Base-by-base conservation (phyloP, 1,140 invertebrate species). In the Muscidifurax raptorellus region DNA sequence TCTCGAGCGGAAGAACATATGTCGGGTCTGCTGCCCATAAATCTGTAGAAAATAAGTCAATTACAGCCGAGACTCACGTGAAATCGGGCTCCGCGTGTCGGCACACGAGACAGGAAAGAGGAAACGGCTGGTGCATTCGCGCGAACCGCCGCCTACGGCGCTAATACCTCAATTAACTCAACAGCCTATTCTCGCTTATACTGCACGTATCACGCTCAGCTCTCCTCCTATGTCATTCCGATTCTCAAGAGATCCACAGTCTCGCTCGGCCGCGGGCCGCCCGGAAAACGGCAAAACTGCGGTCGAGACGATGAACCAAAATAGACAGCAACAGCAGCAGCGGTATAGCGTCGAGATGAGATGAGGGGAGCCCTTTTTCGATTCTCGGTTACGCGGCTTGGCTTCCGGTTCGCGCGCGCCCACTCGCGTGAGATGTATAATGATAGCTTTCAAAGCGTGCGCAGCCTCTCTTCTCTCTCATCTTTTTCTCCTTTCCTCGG, bases 31-130 rank as follows among this genome's bases (percentile, higher is more conserved):
- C 1, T 69, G 9, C 52, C 4, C 44, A 78, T 78, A 74, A 80
- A 67, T 80, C 72, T 71, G 12, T 25, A 85, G 72, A 76, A 81
- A 85, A 80, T 85, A 85, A 85, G 78, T 85, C 83, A 85, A 85
- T 81, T 85, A 81, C 59, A 13, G 64, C 6, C 47, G 66, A 15
- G 25, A 28, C 13, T 75, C 28, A 12, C 10, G 22, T 28, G 59
- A 25, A 67, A 30, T 30, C 36, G 52, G 27, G 47, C 47, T 40
- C 36, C 7, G 7, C 36, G 36, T 10, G 36, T 6, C 27, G 13
- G 12, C 0, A 28, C 72, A 64, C 47, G 22, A 78, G 44, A 78
- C 72, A 75, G 74, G 32, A 75, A 36, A 28, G 72, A 66, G 72
- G 59, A 76, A 76, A 76, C 64, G 72, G 72, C 72, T 6, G 40